Percentiles rank a stretch among this genome's conserved stretches.
Evolutionary conservation across 2,113 vertebrate genomes (phyloP).

Genomic region (Asarcornis scutulata): DNA sequence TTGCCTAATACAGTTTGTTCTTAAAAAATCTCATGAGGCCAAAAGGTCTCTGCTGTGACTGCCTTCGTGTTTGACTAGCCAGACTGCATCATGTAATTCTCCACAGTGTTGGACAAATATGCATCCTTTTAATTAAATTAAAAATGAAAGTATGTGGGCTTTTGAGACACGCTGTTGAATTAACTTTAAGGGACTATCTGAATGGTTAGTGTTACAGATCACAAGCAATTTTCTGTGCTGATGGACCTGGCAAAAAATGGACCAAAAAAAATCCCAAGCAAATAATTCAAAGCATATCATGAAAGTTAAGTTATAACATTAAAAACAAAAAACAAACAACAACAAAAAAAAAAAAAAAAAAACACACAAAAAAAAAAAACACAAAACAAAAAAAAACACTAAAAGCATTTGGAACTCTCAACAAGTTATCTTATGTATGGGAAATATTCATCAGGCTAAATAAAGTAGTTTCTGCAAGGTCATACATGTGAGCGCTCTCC

Average conservation of each 20-base stretch:
- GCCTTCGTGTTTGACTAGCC: constrained; percentile 44
- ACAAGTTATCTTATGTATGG: background rate
- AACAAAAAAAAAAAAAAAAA: background rate
- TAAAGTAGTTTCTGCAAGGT: background rate
- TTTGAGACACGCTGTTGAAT: constrained; percentile 2
- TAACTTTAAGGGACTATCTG: constrained; percentile 39
- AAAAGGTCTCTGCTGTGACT: constrained; percentile 35
- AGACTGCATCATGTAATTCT: constrained; percentile 38
- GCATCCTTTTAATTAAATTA: constrained; percentile 44
- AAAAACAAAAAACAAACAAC: background rate
- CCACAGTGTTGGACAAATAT: constrained; percentile 19
- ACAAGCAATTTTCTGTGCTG: background rate
- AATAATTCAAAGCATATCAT: constrained; percentile 57
- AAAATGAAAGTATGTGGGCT: constrained; percentile 24
- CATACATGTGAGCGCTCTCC: background rate
- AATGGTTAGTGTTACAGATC: constrained; percentile 36
- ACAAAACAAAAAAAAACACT: background rate
- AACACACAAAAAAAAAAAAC: background rate
- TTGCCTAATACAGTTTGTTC: constrained; percentile 55
- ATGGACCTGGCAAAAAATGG: constrained; percentile 20
- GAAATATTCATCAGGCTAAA: background rate
- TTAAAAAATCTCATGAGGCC: constrained; percentile 50
- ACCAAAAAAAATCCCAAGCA: background rate
- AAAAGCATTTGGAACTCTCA: background rate
- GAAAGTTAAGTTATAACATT: background rate